A percentile compares a stretch with the other conserved stretches of the same genome.
These are phyloP conservation scores for Melanotaenia maccullochi DNA, from an alignment of 2,797 vertebrate genomes.

Conservation along the genomic window DNA sequence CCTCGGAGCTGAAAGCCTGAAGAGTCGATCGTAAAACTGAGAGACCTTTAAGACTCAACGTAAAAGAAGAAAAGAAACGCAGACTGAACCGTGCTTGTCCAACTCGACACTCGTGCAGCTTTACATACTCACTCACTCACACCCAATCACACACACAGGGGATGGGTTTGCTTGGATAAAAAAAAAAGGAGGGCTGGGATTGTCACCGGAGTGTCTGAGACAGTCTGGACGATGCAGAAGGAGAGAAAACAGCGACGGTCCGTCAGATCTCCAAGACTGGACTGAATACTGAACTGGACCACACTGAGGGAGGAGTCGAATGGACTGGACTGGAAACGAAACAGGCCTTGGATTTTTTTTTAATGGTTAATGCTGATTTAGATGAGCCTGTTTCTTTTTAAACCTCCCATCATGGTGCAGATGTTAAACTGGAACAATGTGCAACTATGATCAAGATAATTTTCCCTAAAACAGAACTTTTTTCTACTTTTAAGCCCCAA, in stretches of 20 bases:
- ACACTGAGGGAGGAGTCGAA: not conserved
- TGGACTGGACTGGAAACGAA: constrained; percentile 11
- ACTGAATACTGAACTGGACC: constrained; percentile 10
- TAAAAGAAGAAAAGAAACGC: constrained; percentile 6
- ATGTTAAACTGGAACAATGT: not conserved
- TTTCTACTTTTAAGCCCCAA: no score
- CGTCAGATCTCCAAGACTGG: constrained; percentile 27
- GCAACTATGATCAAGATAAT: no score
- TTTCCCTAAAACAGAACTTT: no score
- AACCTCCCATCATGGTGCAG: not conserved
- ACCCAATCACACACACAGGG: constrained; percentile 30
- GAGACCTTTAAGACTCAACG: constrained; percentile 22
- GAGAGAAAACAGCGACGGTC: constrained; percentile 36
- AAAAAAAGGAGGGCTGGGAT: constrained; percentile 65
- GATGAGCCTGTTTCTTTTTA: no score
- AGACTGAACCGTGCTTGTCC: constrained; percentile 31
- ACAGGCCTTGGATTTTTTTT: not conserved
- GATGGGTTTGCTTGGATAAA: constrained; percentile 34
- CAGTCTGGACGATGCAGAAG: constrained; percentile 50
- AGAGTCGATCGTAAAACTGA: constrained; percentile 28
- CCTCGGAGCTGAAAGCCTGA: constrained; percentile 12
- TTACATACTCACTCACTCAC: not conserved
- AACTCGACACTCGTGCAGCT: constrained; percentile 4
- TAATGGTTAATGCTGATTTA: no score
- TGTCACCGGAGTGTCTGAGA: constrained; percentile 74